Evolutionary conservation across 2,113 vertebrate genomes (phyloP).

Genomic region (Equus przewalskii): DNA sequence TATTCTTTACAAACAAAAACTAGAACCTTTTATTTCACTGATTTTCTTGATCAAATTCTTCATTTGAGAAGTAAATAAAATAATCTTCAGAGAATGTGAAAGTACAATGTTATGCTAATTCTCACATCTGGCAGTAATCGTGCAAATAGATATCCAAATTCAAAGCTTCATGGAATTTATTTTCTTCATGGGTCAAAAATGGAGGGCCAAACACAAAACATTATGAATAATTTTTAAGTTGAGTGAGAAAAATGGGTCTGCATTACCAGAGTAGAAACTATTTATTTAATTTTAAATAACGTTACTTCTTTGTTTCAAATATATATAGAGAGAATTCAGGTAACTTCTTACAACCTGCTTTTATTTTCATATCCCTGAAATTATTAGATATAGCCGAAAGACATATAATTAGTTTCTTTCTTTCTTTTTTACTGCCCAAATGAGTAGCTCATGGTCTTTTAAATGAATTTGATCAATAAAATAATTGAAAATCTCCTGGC

Average conservation of each 20-base stretch:
- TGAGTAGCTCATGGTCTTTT: slow-evolving; percentile 89
- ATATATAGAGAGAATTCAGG: background rate
- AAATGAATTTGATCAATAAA: slow-evolving; percentile 88
- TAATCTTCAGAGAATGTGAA: background rate
- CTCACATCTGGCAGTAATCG: background rate
- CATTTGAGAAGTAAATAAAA: background rate
- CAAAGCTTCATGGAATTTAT: background rate
- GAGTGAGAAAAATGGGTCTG: background rate
- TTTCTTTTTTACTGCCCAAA: slow-evolving; percentile 84
- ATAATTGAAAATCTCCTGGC: slow-evolving; percentile 88
- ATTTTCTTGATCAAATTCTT: background rate
- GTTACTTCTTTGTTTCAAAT: background rate
- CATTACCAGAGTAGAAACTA: background rate
- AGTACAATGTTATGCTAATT: background rate
- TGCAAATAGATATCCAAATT: background rate
- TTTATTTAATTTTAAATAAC: slow-evolving; percentile 3
- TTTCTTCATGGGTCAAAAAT: slow-evolving; percentile 30
- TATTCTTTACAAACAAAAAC: background rate
- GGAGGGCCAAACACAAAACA: background rate
- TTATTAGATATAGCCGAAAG: slow-evolving; percentile 74
- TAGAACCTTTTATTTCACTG: background rate
- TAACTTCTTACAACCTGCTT: background rate
- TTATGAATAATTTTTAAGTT: background rate
- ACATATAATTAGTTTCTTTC: slow-evolving; percentile 76
- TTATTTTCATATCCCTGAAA: slow-evolving; percentile 72